phyloP scores from a whole-genome alignment of 1,140 invertebrate species.

The Drosophila parvula region DNA sequence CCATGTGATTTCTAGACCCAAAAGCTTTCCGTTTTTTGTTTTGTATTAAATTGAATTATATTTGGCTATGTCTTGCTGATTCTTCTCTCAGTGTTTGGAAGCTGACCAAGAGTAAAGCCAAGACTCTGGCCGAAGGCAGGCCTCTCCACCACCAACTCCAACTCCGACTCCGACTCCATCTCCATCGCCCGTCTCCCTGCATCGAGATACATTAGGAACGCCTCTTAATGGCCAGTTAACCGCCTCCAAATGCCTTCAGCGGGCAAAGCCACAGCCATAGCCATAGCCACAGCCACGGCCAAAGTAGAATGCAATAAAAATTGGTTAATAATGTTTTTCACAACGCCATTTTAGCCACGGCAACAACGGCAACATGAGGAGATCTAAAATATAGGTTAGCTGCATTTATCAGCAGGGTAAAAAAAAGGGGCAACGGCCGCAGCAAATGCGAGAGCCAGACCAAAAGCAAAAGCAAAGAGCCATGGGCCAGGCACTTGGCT shows the following conservation, averaged over 20 bases:
- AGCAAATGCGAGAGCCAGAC: neutral
- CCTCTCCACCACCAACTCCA: slow-evolving; percentile 19
- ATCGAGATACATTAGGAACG: slow-evolving; percentile 75
- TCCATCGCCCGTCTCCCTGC: slow-evolving; percentile 6
- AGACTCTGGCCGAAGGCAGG: slow-evolving; percentile 50
- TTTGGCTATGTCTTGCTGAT: no score
- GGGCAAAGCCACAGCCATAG: neutral
- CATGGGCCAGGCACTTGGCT: slow-evolving; percentile 57
- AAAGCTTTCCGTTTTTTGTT: no score
- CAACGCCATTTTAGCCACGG: slow-evolving; percentile 73
- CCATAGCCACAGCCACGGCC: slow-evolving; percentile 28
- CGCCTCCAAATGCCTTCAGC: slow-evolving; percentile 72
- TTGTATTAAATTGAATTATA: neutral
- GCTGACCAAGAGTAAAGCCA: slow-evolving; percentile 12
- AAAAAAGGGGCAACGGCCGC: slow-evolving; percentile 15
- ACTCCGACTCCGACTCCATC: neutral
- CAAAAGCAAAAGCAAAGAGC: slow-evolving; percentile 20
- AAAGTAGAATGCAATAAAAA: slow-evolving; percentile 72
- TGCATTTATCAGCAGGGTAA: slow-evolving; percentile 48
- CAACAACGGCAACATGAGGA: slow-evolving; percentile 47
- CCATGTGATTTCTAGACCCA: no score
- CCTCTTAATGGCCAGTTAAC: slow-evolving; percentile 81
- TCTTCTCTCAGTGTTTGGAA: neutral
- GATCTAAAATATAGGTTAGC: slow-evolving; percentile 77
- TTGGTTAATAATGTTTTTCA: slow-evolving; percentile 81